These are phyloP conservation scores for Bombus pyrosoma DNA, from an alignment of 1,140 invertebrate species.

Conservation along the genomic window DNA sequence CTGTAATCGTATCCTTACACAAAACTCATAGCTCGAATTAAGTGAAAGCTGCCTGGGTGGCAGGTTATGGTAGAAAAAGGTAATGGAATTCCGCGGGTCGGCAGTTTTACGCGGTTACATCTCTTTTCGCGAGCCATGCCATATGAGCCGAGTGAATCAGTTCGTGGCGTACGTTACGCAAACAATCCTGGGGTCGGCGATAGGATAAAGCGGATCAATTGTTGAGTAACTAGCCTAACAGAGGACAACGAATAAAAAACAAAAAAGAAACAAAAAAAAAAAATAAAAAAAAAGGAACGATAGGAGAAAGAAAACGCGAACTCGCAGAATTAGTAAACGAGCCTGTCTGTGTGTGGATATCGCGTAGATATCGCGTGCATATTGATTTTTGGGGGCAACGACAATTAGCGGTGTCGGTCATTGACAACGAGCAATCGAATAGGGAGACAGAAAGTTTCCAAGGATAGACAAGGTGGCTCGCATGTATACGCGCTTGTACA, in stretches of 20 bases:
- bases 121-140: neutral
- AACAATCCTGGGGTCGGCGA: slow-evolving; percentile 5
- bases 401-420: slow-evolving; percentile 43
- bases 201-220: neutral
- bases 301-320: neutral
- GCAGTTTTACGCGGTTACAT: neutral
- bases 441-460: slow-evolving; percentile 28
- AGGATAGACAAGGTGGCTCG: neutral
- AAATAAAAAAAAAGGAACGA: no score
- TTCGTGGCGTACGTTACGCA: slow-evolving; percentile 32
- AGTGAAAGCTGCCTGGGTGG: neutral
- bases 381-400: neutral
- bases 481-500: slow-evolving; percentile 15
- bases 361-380: neutral
- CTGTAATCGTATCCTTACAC: neutral
- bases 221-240: neutral
- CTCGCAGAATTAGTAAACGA: neutral
- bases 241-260: neutral
- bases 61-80: neutral
- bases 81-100: neutral
- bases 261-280: neutral
- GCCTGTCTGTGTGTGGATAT: neutral
- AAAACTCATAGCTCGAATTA: neutral
- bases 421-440: slow-evolving; percentile 14
- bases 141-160: neutral